phyloP scores from a whole-genome alignment of 2,888 invertebrate genomes.

The Endotricha flammealis region DNA sequence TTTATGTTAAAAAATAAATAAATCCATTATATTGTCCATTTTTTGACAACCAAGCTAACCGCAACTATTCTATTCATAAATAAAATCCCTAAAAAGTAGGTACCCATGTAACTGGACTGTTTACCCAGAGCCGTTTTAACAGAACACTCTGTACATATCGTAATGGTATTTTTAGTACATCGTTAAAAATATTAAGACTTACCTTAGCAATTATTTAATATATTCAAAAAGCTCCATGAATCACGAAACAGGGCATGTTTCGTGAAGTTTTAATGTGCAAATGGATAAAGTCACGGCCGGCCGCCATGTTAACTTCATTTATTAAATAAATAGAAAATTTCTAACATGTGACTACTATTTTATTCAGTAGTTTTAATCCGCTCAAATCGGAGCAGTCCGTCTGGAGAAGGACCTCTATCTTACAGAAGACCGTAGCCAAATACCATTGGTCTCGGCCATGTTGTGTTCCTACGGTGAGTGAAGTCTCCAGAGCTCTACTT shows the following conservation, averaged over 20 bases:
- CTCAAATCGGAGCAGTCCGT: too few species aligned
- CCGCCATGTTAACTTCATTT: slow-evolving; percentile 7
- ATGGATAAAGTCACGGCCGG: slow-evolving; percentile 9
- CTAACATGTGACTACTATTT: too few species aligned
- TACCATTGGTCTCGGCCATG: not conserved
- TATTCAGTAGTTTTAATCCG: too few species aligned
- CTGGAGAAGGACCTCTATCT: not conserved
- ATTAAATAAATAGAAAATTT: too few species aligned
- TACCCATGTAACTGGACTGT: too few species aligned
- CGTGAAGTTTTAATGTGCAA: slow-evolving; percentile 17
- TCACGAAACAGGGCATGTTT: slow-evolving; percentile 36
- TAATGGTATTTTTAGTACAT: slow-evolving; percentile 17
- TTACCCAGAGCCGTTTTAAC: not conserved
- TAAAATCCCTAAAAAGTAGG: too few species aligned
- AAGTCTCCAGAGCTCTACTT: not conserved
- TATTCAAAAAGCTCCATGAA: slow-evolving; percentile 32
- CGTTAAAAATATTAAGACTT: slow-evolving; percentile 38
- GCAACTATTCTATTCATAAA: too few species aligned
- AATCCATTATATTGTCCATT: too few species aligned
- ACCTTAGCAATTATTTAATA: slow-evolving; percentile 29
- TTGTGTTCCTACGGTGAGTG: not conserved
- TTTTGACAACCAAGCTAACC: too few species aligned
- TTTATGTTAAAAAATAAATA: too few species aligned
- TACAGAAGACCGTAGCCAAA: not conserved
- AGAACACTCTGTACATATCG: not conserved